These are phyloP conservation scores for Chanos chanos DNA, from an alignment of 2,797 vertebrate genomes.

Conservation along the genomic window DNA sequence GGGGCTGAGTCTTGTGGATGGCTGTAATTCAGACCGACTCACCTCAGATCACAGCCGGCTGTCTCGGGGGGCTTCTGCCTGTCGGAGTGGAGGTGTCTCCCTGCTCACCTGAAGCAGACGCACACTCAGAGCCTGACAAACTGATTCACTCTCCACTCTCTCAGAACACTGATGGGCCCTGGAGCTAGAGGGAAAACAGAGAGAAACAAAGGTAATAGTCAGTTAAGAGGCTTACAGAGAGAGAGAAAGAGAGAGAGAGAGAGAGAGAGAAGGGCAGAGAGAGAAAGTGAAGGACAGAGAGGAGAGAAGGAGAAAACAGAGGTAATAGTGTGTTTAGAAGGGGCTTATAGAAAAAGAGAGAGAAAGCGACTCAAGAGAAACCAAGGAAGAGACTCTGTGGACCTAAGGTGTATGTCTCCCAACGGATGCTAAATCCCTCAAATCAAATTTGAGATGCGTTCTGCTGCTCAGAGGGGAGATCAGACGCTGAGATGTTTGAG, in stretches of 20 bases:
- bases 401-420: slow-evolving; percentile 15
- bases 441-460: slow-evolving; percentile 35
- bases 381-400: background rate
- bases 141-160: slow-evolving; percentile 63
- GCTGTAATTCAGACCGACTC: slow-evolving; percentile 19
- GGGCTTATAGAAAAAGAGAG: background rate
- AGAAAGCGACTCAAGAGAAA: background rate
- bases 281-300: background rate
- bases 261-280: background rate
- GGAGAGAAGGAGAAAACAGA: slow-evolving; percentile 16
- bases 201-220: slow-evolving; percentile 1
- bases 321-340: background rate
- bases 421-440: slow-evolving; percentile 41
- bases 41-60: slow-evolving; percentile 90
- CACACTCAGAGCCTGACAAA: slow-evolving; percentile 40
- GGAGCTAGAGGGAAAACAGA: background rate
- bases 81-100: slow-evolving; percentile 63
- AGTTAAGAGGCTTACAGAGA: slow-evolving; percentile 1
- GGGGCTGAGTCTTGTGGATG: slow-evolving; percentile 2
- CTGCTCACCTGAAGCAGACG: slow-evolving; percentile 52
- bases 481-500: slow-evolving; percentile 16
- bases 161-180: slow-evolving; percentile 26
- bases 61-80: slow-evolving; percentile 89
- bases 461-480: slow-evolving; percentile 29
- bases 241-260: slow-evolving; percentile 7